Conservation (phyloP, 2,797 vertebrate species). For the Syngnathus acus region DNA sequence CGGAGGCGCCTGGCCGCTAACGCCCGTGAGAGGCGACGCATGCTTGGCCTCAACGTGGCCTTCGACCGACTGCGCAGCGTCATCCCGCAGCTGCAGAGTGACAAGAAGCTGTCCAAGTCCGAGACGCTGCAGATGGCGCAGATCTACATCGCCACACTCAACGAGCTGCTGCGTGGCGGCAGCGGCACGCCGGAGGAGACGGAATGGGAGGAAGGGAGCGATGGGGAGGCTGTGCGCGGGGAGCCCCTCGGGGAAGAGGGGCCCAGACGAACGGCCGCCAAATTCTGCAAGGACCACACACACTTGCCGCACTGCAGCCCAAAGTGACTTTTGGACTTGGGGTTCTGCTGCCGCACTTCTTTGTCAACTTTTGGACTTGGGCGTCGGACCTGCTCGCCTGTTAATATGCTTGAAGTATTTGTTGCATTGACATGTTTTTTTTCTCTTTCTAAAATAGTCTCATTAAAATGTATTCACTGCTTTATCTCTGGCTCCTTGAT, state of each 20-base stretch:
- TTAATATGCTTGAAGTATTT: no score
- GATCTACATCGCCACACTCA: slow-evolving; percentile 75
- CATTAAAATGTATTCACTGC: no score
- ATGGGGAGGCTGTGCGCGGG: not conserved
- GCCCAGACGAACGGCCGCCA: no score
- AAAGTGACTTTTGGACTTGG: not conserved
- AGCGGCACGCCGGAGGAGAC: slow-evolving; percentile 21
- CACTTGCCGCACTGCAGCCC: no score
- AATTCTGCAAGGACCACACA: not conserved
- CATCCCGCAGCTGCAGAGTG: slow-evolving; percentile 70
- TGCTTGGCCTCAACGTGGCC: slow-evolving; percentile 74
- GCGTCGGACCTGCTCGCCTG: no score
- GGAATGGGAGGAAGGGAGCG: not conserved
- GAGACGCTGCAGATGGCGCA: slow-evolving; percentile 78
- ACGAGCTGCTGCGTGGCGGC: slow-evolving; percentile 52
- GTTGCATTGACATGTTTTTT: no score
- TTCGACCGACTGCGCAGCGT: slow-evolving; percentile 77
- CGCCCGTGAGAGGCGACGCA: slow-evolving; percentile 73
- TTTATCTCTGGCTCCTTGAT: no score
- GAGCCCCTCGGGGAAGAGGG: no score
- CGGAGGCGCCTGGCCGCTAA: slow-evolving; percentile 71
- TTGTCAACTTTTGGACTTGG: no score
- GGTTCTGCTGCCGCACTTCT: not conserved
- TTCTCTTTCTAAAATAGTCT: no score
- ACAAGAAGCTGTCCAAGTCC: slow-evolving; percentile 74